Evolutionary conservation across 2,888 invertebrate species (phyloP).

Genomic region (Baccha elongata): DNA sequence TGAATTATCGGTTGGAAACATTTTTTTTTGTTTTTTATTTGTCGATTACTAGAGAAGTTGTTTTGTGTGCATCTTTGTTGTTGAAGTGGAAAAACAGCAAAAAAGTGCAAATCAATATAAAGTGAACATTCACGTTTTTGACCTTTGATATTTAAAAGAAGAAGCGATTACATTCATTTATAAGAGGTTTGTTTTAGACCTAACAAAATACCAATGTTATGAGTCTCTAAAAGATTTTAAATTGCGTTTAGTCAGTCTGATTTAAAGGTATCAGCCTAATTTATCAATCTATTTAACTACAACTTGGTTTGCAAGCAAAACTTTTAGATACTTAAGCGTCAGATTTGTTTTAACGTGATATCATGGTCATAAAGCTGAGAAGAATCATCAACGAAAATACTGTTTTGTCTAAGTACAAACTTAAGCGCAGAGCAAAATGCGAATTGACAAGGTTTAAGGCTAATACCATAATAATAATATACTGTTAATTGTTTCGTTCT

Average conservation of each 20-base stretch:
- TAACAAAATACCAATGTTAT: conserved; percentile 57
- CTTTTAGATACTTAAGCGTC: too few relatives aligned
- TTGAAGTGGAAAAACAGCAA: conserved; percentile 57
- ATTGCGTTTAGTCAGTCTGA: neutral
- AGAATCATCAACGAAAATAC: neutral
- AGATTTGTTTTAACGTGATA: conserved; percentile 1
- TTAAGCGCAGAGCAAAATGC: neutral
- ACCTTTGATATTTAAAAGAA: conserved; percentile 66
- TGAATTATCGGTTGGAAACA: conserved; percentile 46
- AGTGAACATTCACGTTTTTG: conserved; percentile 61
- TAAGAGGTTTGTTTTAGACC: conserved; percentile 49
- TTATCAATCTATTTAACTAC: neutral
- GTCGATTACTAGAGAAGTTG: conserved; percentile 1
- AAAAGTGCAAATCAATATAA: conserved; percentile 23
- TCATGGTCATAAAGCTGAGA: conserved; percentile 12
- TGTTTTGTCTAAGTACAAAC: neutral
- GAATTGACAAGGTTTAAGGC: too few relatives aligned
- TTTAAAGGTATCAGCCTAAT: conserved; percentile 3
- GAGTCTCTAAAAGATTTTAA: neutral
- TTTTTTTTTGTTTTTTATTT: neutral
- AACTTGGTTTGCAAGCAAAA: neutral
- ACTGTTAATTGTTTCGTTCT: too few relatives aligned
- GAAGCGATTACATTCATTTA: conserved; percentile 48
- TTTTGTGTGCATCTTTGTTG: conserved; percentile 13
- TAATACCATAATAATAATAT: too few relatives aligned